Evolutionary conservation across 2,113 vertebrate species (phyloP), one percentile per base, ranked within the genome.

Genomic region (Motacilla alba): DNA sequence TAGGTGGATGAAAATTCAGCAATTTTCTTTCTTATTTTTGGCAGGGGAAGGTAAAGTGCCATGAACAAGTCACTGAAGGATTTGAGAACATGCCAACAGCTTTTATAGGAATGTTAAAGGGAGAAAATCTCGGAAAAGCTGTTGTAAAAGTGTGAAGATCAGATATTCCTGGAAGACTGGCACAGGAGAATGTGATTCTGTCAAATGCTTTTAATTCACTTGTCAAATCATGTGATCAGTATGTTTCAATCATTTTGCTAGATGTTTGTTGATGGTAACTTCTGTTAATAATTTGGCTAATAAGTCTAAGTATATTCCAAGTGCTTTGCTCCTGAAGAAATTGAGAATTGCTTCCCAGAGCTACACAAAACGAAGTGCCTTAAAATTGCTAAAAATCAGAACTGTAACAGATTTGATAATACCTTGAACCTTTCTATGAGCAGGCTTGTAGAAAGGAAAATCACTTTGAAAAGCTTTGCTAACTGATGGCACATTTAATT

Each of bases 81-180:
- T 99, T 99, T 97, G 98, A 98, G 87, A 99, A 99, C 70, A 99
- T 99, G 98, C 99, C 99, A 8, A 70, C 76, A 76, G 98, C 98
- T 55, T 99, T 99, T 73, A 98, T 99, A 90, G 98, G 98, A 88
- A 93, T 99, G 97, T 93, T 99, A 91, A 98, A 82, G 79, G 99
- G 99, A 93, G 98, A 99, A 33, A 99, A 99, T 95, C 26, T 96
- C 66, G 99, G 99, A 79, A 99, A 99, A 97, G 97, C 99, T 7
- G 4, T 99, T 37, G 63, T 99, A 56, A 98, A 98, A 80, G 97
- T 94, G 23, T 99, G 91, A 99, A 72, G 49, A 27, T 59, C 21
- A 27, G 17, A 4, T 37, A 16, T 37, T 94, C 24, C 59, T 66
- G 49, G 35, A 17, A 50, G 19, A 15, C 13, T 43, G 26, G 18